These are phyloP conservation scores for Mus minutoides DNA, from an alignment of 2,797 vertebrate genomes.

Conservation along the genomic window DNA sequence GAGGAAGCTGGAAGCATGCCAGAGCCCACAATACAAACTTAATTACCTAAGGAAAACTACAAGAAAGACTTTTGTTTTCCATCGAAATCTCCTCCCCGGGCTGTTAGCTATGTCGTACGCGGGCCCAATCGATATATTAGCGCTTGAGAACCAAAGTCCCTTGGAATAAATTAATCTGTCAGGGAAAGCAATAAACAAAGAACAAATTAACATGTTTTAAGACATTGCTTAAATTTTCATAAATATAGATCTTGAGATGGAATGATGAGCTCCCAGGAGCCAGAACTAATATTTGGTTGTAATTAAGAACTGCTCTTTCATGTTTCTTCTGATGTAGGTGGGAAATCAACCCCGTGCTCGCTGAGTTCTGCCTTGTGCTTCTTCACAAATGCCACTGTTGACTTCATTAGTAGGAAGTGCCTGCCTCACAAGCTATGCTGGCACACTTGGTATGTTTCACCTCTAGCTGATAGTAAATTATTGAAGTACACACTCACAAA, in stretches of 20 bases:
- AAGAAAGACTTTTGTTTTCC: slow-evolving; percentile 86
- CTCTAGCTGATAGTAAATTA: slow-evolving; percentile 65
- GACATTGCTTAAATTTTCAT: slow-evolving; percentile 91
- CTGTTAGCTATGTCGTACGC: slow-evolving; percentile 87
- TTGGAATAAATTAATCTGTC: slow-evolving; percentile 90
- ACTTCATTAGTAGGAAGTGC: slow-evolving; percentile 77
- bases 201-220: slow-evolving; percentile 92
- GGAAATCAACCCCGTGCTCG: slow-evolving; percentile 83
- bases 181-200: slow-evolving; percentile 90
- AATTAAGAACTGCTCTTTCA: slow-evolving; percentile 90
- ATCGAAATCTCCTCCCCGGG: slow-evolving; percentile 88
- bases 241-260: slow-evolving; percentile 90
- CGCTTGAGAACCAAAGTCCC: slow-evolving; percentile 88
- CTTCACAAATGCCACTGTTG: slow-evolving; percentile 78
- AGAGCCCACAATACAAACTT: slow-evolving; percentile 86
- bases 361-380: slow-evolving; percentile 80
- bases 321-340: slow-evolving; percentile 89
- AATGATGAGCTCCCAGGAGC: slow-evolving; percentile 90
- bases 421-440: slow-evolving; percentile 72
- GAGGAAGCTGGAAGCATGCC: slow-evolving; percentile 84
- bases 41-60: slow-evolving; percentile 90
- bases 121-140: slow-evolving; percentile 88
- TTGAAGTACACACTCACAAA: neutral
- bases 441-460: slow-evolving; percentile 47
- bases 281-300: slow-evolving; percentile 89